Base-by-base conservation (phyloP, 1,140 invertebrate species). In the Drosophila gunungcola region DNA sequence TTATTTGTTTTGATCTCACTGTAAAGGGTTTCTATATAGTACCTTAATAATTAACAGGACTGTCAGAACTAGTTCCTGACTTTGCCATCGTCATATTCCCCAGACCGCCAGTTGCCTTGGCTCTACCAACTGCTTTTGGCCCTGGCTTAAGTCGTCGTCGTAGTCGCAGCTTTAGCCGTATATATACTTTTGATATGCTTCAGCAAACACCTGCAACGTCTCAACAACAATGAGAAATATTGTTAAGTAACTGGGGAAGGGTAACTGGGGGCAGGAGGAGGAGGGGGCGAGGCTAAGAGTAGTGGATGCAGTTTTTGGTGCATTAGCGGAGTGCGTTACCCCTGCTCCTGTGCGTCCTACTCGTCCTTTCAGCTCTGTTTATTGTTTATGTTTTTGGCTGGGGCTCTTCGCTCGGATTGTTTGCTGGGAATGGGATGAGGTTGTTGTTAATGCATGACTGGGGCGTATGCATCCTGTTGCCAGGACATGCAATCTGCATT, bases 161-260 rank as follows among this genome's bases (percentile, higher is more conserved):
- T 62, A 56, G 60, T 65, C 38, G 32, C 62, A 67, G 55, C 56
- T n/a, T 46, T 36, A 27, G 16, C 16, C n/a, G 54, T 16, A 51
- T 58, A 81, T 81, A 70, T 85, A 67, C 70, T 81, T 85, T 80
- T 85, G 78, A 81, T 86, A 81, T 85, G 78, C 81, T 86, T 85
- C 67, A 81, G 81, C 73, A 82, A 86, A 86, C 82, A 86, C 82
- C 82, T 86, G 82, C 82, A 86, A 86, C 78, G 82, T 86, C 82
- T 86, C 83, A 86, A 86, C 82, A 86, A 86, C 82, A 86, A 82
- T 86, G 78, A 63, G 69, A 81, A 81, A 78, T 86, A 86, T 81
- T 64, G 64, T 86, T 72, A 70, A 86, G 82, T 86, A 85, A 86
- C 68, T 58, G 54, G 38, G 27, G 60, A 7, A 9, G 11, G 25